Conservation (phyloP, 2,113 vertebrate genomes). For the Phylloscopus whistleri region DNA sequence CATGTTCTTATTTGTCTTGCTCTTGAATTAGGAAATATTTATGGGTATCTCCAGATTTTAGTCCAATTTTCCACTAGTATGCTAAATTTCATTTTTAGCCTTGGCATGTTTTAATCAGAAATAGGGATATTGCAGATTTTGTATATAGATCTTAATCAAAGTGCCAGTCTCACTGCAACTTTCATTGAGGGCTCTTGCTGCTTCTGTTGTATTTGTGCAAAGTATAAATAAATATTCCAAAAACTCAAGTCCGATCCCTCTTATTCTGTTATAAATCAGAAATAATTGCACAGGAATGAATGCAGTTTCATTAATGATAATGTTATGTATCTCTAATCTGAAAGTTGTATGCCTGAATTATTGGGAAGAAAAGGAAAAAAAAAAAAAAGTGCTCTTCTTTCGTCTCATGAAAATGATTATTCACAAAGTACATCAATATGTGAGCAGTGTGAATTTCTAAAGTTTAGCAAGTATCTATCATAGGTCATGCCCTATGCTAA, state of each 20-base stretch:
- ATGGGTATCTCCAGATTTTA: background rate
- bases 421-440: background rate
- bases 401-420: background rate
- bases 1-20: background rate
- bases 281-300: background rate
- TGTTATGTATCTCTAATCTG: background rate
- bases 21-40: background rate
- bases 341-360: background rate
- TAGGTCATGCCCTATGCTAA: background rate
- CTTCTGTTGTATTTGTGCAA: background rate
- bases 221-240: background rate
- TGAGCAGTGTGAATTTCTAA: background rate
- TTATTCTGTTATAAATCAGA: background rate
- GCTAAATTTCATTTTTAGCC: background rate
- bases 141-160: background rate
- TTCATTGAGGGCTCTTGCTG: background rate
- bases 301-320: background rate
- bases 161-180: background rate
- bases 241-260: accelerated
- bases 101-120: background rate
- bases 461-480: background rate
- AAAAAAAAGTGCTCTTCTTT: background rate
- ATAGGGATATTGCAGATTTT: background rate
- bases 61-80: background rate
- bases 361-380: background rate